Base-by-base conservation (phyloP, 53 echinoderm and acorn worm genomes). In the Mesocentrotus franciscanus region DNA sequence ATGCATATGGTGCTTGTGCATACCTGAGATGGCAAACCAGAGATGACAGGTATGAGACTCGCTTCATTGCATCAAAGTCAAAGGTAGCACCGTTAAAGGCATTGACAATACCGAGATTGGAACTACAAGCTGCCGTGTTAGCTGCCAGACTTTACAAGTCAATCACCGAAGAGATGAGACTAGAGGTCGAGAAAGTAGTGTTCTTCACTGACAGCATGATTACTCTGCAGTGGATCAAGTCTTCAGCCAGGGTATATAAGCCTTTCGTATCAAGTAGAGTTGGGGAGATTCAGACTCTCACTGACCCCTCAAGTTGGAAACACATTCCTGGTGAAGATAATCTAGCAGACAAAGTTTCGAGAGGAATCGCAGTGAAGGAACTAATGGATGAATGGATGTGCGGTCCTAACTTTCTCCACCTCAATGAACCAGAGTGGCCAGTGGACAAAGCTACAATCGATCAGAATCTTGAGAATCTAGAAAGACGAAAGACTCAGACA, bases 201-300 rank as follows among this genome's bases (percentile, higher is more conserved):
- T 97, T 96, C 91, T 62, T 97, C 24, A 95, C 96, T 12, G 97
- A 97, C 94, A 97, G 96, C 85, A 95, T 92, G 85, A 96, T 97
- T 60, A 49, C 85, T 16, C 61, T 96, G 14, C 59, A 91, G 11
- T 96, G 97, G 96, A 96, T 97, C 30, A 89, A 78, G 91, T 66
- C 94, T 94, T 39, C 71, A 56, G 89, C 96, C 60, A 94, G 96
- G 92, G 57, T 15, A 24, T 97, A 95, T 66, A 97, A 96, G 91
- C 95, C 95, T 56, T 96, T 97, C 30, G 96, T 95, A 3, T 95
- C 96, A 16, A 91, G 75, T 62, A 93, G 96, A 92, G 96, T 94
- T 4, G 94, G 97, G 2, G 97, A 96, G 85, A 96, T 96, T 16
- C 96, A 97, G 78, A 96, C 95, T 60, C 36, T 71, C 3, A 90